phyloP scores from a whole-genome alignment of 2,888 invertebrate genomes.

The Synergus umbraculus region DNA sequence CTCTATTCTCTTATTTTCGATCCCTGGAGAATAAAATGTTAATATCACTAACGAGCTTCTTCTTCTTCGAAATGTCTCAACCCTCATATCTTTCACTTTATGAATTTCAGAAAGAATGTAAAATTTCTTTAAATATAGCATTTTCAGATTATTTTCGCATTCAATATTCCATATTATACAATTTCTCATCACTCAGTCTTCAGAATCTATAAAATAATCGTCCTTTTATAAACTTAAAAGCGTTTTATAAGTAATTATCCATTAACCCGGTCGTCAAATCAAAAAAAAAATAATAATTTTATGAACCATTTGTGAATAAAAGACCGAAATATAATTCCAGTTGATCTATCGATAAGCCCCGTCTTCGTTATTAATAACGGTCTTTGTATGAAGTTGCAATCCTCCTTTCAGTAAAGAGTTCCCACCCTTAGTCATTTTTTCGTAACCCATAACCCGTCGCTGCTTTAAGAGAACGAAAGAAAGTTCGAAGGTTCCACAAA shows the following conservation, averaged over 20 bases:
- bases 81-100: neutral
- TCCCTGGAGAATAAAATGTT: neutral
- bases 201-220: no score
- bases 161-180: neutral
- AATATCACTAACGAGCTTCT: slow-evolving; percentile 1
- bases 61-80: neutral
- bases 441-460: neutral
- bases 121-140: neutral
- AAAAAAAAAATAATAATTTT: no score
- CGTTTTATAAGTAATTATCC: neutral
- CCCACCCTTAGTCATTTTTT: slow-evolving; percentile 3
- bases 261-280: neutral
- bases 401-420: neutral
- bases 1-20: neutral
- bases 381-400: neutral
- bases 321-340: neutral
- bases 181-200: neutral
- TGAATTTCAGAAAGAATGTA: neutral
- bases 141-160: neutral
- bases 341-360: neutral
- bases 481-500: slow-evolving; percentile 16
- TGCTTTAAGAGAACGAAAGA: neutral
- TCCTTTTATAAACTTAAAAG: no score
- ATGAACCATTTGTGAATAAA: neutral
- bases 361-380: neutral